A percentile compares a stretch with the other conserved stretches of the same genome.
phyloP scores from a whole-genome alignment of 1,140 invertebrate species.

The Papilio glaucus region DNA sequence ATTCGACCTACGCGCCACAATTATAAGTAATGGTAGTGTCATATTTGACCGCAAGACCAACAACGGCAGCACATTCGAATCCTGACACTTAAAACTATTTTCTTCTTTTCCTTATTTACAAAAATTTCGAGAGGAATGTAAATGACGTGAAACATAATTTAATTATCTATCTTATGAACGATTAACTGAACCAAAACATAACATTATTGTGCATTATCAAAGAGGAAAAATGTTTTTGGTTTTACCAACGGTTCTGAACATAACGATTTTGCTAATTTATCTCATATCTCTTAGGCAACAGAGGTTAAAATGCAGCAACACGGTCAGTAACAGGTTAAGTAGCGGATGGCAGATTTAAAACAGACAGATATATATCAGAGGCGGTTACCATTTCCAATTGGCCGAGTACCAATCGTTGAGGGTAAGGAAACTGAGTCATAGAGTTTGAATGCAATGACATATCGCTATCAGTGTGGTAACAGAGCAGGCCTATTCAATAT shows the following conservation, averaged over 20 bases:
- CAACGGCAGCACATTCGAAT: no score
- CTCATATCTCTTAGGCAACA: background rate
- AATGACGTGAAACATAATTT: background rate
- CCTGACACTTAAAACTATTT: no score
- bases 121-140: background rate
- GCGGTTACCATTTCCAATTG: slow-evolving; percentile 42
- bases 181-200: background rate
- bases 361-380: background rate
- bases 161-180: background rate
- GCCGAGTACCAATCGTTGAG: slow-evolving; percentile 44
- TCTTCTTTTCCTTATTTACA: no score
- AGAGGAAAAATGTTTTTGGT: background rate
- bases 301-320: background rate
- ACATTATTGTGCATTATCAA: background rate
- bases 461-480: background rate
- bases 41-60: no score
- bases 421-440: slow-evolving; percentile 52
- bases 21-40: no score
- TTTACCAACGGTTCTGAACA: background rate
- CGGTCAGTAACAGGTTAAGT: slow-evolving; percentile 4
- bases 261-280: background rate
- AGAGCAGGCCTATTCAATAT: slow-evolving; percentile 22
- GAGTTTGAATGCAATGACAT: background rate
- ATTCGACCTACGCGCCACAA: no score
- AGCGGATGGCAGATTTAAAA: slow-evolving; percentile 27